These are phyloP conservation scores for Muscicapa striata DNA, from an alignment of 2,797 vertebrate genomes.

Conservation along the genomic window DNA sequence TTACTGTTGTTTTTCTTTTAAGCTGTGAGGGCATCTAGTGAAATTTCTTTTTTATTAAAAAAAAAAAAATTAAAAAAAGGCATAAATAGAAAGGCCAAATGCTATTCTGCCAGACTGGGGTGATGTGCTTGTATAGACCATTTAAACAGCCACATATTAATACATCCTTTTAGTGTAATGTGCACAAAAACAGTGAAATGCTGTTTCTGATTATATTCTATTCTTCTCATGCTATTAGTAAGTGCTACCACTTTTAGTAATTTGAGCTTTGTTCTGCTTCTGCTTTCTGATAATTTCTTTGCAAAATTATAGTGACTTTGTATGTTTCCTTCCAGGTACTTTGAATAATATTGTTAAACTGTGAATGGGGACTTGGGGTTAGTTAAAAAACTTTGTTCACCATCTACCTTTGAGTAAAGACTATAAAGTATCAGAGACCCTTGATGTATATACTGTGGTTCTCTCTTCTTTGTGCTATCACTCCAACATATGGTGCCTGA, in stretches of 20 bases:
- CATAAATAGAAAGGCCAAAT: not conserved
- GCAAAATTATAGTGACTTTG: not conserved
- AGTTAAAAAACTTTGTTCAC: not conserved
- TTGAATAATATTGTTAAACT: not conserved
- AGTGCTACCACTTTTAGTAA: not conserved
- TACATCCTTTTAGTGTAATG: not conserved
- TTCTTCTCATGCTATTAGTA: not conserved
- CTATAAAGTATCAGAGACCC: not conserved
- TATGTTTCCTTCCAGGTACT: not conserved
- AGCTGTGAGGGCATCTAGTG: not conserved
- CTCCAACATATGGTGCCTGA: not conserved
- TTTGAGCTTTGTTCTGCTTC: not conserved
- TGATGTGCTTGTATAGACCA: not conserved
- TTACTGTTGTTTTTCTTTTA: not conserved
- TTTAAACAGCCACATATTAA: not conserved
- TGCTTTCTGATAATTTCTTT: not conserved
- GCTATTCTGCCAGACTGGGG: not conserved
- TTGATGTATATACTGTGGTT: not conserved
- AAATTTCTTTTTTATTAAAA: not conserved
- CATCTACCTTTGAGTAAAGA: not conserved
- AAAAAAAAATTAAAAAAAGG: not conserved
- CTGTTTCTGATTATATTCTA: not conserved
- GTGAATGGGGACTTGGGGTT: not conserved
- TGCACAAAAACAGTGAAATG: not conserved
- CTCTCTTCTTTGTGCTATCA: not conserved